Conservation (phyloP, 2,888 invertebrate genomes). For the Pandemis cinnamomeana region DNA sequence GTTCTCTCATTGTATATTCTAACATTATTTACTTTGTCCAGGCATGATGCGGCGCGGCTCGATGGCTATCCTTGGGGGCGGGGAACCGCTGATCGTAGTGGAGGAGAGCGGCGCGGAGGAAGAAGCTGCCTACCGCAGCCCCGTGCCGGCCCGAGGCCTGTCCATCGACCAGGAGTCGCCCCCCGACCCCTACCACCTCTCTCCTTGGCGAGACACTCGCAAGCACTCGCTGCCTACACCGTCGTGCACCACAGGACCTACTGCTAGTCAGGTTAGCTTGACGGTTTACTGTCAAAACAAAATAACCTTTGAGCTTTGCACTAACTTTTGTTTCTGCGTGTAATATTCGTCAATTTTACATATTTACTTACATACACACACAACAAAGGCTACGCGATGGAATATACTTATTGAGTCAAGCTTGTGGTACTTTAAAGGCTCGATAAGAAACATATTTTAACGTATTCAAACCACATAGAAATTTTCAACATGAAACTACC, state of each 20-base stretch:
- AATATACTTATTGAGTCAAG: too few relatives aligned
- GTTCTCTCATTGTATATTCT: background rate
- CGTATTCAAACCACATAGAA: too few relatives aligned
- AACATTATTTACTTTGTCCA: slow-evolving; percentile 44
- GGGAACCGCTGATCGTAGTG: slow-evolving; percentile 92
- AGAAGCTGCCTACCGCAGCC: slow-evolving; percentile 83
- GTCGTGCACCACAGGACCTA: slow-evolving; percentile 93
- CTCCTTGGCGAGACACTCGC: slow-evolving; percentile 91
- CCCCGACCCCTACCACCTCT: slow-evolving; percentile 91
- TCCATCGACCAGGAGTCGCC: slow-evolving; percentile 91
- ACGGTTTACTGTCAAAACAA: background rate
- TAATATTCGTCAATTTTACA: too few relatives aligned
- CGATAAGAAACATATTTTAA: too few relatives aligned
- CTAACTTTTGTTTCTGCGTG: background rate
- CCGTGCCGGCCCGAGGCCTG: slow-evolving; percentile 84
- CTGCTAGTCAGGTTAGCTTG: slow-evolving; percentile 91
- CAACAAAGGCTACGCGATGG: too few relatives aligned
- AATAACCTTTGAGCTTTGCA: too few relatives aligned
- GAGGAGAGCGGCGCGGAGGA: slow-evolving; percentile 90
- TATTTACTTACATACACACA: too few relatives aligned
- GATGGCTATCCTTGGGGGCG: slow-evolving; percentile 85
- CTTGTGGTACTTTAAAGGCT: too few relatives aligned
- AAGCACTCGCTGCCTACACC: slow-evolving; percentile 94
- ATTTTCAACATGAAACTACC: too few relatives aligned
- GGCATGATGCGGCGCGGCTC: slow-evolving; percentile 88